Conservation (phyloP, 2,888 invertebrate genomes). For the Sinotaia quadrata region DNA sequence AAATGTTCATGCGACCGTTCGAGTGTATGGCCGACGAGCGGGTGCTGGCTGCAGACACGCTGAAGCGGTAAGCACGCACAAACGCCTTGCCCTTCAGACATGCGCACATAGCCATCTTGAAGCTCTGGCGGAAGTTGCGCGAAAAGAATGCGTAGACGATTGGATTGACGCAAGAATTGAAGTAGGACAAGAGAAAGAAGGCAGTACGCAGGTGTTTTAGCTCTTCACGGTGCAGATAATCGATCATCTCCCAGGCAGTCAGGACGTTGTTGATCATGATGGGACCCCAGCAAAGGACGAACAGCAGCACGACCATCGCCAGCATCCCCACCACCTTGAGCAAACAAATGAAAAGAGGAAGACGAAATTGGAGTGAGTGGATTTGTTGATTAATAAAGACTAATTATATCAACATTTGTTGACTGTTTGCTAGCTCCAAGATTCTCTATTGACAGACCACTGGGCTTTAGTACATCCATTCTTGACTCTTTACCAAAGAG, state of each 20-base stretch:
- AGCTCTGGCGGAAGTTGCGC: conserved; percentile 77
- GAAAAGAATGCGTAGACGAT: conserved; percentile 84
- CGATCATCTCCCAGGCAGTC: conserved; percentile 76
- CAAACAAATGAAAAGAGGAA: too few species aligned
- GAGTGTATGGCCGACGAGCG: conserved; percentile 34
- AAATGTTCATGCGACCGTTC: conserved; percentile 28
- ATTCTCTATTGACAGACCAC: too few species aligned
- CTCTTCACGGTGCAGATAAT: conserved; percentile 74
- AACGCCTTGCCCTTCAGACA: conserved; percentile 46
- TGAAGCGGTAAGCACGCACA: conserved; percentile 43
- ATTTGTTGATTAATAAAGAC: too few species aligned
- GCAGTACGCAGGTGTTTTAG: conserved; percentile 77
- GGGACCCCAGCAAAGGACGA: conserved; percentile 81
- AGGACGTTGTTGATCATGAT: conserved; percentile 79
- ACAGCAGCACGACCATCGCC: conserved; percentile 79
- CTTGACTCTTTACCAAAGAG: too few species aligned
- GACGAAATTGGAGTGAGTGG: too few species aligned
- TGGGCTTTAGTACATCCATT: too few species aligned
- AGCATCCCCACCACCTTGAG: conserved; percentile 81
- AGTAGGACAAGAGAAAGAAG: conserved; percentile 80
- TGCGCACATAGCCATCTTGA: conserved; percentile 54
- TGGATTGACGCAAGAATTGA: conserved; percentile 81
- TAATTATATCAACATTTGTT: too few species aligned
- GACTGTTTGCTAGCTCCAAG: too few species aligned
- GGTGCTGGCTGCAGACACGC: conserved; percentile 39